A percentile compares a stretch with the other conserved stretches of the same genome.
Evolutionary conservation across 2,888 invertebrate species (phyloP).

Genomic region (Nipponacmea schrenckii): DNA sequence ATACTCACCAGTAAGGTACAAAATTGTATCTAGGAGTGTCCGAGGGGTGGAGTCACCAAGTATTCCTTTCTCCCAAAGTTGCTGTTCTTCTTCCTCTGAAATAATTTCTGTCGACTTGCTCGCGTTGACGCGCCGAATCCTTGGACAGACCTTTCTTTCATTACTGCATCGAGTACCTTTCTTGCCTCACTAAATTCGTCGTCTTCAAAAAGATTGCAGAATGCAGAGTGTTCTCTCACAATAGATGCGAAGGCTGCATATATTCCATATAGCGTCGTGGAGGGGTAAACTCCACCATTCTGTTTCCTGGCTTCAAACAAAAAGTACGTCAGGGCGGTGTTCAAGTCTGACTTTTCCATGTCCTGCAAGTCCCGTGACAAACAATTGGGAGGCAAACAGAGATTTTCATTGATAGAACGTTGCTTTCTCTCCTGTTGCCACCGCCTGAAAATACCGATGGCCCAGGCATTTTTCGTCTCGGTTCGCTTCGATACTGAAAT

Average conservation of each 20-base stretch:
- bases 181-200: slow-evolving; percentile 9
- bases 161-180: background rate
- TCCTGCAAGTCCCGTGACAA: background rate
- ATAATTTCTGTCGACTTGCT: slow-evolving; percentile 11
- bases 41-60: background rate
- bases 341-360: background rate
- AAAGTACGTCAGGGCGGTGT: background rate
- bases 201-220: slow-evolving; percentile 11
- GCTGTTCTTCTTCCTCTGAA: background rate
- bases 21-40: background rate
- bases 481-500: background rate
- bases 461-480: background rate
- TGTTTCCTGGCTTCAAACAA: background rate
- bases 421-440: background rate
- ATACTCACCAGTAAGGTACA: slow-evolving; percentile 3
- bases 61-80: background rate
- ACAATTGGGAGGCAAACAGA: background rate
- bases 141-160: background rate
- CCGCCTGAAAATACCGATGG: background rate
- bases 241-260: background rate
- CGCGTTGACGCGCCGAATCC: background rate
- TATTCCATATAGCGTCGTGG: slow-evolving; percentile 4
- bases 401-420: background rate
- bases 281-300: background rate
- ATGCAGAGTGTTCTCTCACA: background rate